phyloP scores from a whole-genome alignment of 2,888 invertebrate species.

The Drosophila kanekoi region DNA sequence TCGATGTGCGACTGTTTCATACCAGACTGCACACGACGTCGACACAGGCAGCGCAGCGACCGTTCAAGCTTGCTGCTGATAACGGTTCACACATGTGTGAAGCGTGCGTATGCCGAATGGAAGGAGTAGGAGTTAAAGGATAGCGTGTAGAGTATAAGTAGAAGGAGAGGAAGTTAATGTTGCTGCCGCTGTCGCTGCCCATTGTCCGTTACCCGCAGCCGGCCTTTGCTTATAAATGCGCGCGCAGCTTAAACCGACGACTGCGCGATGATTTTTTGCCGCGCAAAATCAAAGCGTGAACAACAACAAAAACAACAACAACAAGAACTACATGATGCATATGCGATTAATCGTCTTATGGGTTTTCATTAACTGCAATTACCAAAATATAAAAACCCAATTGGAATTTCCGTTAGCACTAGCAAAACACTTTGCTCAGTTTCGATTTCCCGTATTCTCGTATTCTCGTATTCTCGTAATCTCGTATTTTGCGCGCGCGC shows the following conservation, averaged over 20 bases:
- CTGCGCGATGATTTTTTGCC: slow-evolving; percentile 45
- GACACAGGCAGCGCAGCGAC: slow-evolving; percentile 26
- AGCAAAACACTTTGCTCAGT: slow-evolving; percentile 7
- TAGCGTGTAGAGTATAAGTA: not conserved
- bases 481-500: slow-evolving; percentile 33
- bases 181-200: slow-evolving; percentile 24
- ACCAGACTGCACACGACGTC: slow-evolving; percentile 46
- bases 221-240: slow-evolving; percentile 48
- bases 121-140: not conserved
- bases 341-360: not conserved
- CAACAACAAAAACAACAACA: slow-evolving; percentile 21
- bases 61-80: slow-evolving; percentile 42
- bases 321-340: slow-evolving; percentile 13
- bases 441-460: not conserved
- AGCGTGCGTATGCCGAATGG: slow-evolving; percentile 15
- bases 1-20: slow-evolving; percentile 53
- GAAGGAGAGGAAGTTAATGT: slow-evolving; percentile 4
- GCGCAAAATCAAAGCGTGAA: slow-evolving; percentile 38
- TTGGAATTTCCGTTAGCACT: slow-evolving; percentile 5
- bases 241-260: slow-evolving; percentile 60
- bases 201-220: slow-evolving; percentile 47
- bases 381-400: slow-evolving; percentile 10
- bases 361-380: slow-evolving; percentile 3
- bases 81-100: slow-evolving; percentile 49
- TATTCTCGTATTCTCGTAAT: not conserved